Base-by-base conservation (phyloP, 2,113 vertebrate genomes). In the Cottus gobio region DNA sequence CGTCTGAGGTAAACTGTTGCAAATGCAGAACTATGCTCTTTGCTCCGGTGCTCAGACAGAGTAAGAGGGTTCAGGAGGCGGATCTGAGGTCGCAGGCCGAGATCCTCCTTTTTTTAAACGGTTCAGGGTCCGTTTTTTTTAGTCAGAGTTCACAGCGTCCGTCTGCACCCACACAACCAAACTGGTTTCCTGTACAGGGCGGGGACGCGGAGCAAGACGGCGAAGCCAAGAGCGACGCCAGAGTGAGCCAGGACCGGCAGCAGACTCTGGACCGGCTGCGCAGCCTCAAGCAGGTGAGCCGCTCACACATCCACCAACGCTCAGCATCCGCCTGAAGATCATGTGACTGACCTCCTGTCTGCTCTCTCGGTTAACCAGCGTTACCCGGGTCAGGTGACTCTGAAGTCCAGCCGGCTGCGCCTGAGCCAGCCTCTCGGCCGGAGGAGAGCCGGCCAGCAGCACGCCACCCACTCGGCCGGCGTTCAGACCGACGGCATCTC, bases 361-460 rank as follows among this genome's bases (percentile, higher is more conserved):
- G n/a, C 22, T 26, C 31, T 50, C 42, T 52, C 5, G 26, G 0
- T 57, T 0, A n/a, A n/a, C 31, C 87, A 99, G 98, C 96, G 95
- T 20, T 97, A 98, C 75, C 97, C 98, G 3, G 97, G 98, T 34
- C 98, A 99, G 92, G 96, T 99, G 87, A 96, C 97, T 60, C 95
- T 99, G 78, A 99, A 98, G 93, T 98, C 98, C 85, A 96, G 96
- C 44, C 95, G 98, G 54, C 83, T 97, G 74, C 96, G 95, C 0
- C 88, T 96, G 80, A 91, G 94, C 72, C 95, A 94, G 85, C 77
- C 95, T 71, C 95, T 93, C 34, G 70, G 91, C 22, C 93, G 95
- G 87, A 97, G 95, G 92, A 97, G 92, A 87, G 91, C 84, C 15
- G 87, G 70, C 7, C 84, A 63, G 64, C 85, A 77, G 65, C 83